A percentile compares a stretch with the other conserved stretches of the same genome.
These are phyloP conservation scores for Helicolenus hilgendorfi DNA, from an alignment of 2,797 vertebrate genomes.

Conservation along the genomic window DNA sequence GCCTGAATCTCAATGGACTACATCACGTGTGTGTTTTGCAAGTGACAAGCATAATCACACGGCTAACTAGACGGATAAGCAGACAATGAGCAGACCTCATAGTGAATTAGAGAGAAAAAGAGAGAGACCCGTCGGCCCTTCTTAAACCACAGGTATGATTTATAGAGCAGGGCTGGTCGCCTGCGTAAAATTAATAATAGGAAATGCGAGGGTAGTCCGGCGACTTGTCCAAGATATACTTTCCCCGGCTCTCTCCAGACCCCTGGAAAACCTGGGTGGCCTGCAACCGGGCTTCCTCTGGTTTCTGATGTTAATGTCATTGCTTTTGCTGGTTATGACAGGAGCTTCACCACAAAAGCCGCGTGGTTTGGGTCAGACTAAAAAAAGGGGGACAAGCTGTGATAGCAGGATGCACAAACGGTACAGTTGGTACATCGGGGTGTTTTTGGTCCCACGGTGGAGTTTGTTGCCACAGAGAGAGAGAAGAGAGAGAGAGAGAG, in stretches of 20 bases:
- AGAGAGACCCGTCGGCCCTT: constrained; percentile 67
- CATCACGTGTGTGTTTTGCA: constrained; percentile 20
- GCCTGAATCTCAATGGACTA: constrained; percentile 1
- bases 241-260: constrained; percentile 82
- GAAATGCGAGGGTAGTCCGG: constrained; percentile 86
- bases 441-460: constrained; percentile 63
- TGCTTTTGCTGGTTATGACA: constrained; percentile 82
- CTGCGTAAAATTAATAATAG: constrained; percentile 89
- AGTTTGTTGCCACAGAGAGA: constrained; percentile 62
- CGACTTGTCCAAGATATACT: constrained; percentile 89
- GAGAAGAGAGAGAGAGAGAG: constrained; percentile 24
- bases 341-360: constrained; percentile 73
- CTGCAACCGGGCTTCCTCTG: constrained; percentile 85
- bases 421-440: background rate
- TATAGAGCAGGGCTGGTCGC: constrained; percentile 81
- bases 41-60: constrained; percentile 43
- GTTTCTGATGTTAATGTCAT: constrained; percentile 90
- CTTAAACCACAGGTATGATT: constrained; percentile 88
- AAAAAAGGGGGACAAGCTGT: constrained; percentile 71
- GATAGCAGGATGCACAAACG: constrained; percentile 62
- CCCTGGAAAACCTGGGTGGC: constrained; percentile 89
- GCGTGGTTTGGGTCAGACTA: constrained; percentile 75
- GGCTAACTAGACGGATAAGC: constrained; percentile 13
- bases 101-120: constrained; percentile 38
- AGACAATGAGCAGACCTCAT: constrained; percentile 58